Conservation (phyloP, 2,797 vertebrate genomes). For the Coreius guichenoti region DNA sequence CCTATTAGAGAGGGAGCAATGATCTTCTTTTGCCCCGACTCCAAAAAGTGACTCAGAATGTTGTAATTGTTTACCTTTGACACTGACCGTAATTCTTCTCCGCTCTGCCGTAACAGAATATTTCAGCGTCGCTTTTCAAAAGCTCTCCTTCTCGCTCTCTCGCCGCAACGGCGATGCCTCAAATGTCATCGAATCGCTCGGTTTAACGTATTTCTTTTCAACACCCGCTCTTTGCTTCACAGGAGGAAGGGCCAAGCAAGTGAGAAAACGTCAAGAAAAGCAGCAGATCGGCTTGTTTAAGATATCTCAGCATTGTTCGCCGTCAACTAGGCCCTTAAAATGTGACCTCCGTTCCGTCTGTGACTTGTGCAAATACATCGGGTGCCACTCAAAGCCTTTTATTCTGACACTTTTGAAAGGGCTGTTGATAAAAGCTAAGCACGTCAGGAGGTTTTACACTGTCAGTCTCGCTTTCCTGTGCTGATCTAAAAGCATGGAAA, state of each 20-base stretch:
- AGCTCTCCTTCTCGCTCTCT: slow-evolving; percentile 54
- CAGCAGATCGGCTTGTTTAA: slow-evolving; percentile 43
- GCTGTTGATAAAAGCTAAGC: slow-evolving; percentile 59
- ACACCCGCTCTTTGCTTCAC: slow-evolving; percentile 42
- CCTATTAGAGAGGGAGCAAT: slow-evolving; percentile 76
- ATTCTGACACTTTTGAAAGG: slow-evolving; percentile 47
- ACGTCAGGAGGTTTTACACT: slow-evolving; percentile 63
- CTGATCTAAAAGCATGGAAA: slow-evolving; percentile 69
- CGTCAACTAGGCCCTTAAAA: slow-evolving; percentile 51
- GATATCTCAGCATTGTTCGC: slow-evolving; percentile 41
- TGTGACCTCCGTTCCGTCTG: slow-evolving; percentile 40
- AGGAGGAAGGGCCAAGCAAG: slow-evolving; percentile 19
- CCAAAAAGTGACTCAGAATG: slow-evolving; percentile 82
- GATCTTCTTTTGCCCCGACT: slow-evolving; percentile 74
- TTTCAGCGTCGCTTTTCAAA: slow-evolving; percentile 71
- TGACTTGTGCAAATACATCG: slow-evolving; percentile 52
- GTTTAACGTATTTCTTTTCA: slow-evolving; percentile 51
- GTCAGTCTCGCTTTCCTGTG: slow-evolving; percentile 65
- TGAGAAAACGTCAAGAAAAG: slow-evolving; percentile 37
- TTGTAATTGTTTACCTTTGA: slow-evolving; percentile 85
- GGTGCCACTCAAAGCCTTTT: slow-evolving; percentile 41
- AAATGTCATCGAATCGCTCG: slow-evolving; percentile 51
- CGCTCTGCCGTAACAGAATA: slow-evolving; percentile 72
- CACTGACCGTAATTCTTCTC: slow-evolving; percentile 74
- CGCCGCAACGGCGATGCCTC: slow-evolving; percentile 32